phyloP scores from a whole-genome alignment of 2,113 vertebrate genomes.

The Dunckerocampus dactyliophorus region DNA sequence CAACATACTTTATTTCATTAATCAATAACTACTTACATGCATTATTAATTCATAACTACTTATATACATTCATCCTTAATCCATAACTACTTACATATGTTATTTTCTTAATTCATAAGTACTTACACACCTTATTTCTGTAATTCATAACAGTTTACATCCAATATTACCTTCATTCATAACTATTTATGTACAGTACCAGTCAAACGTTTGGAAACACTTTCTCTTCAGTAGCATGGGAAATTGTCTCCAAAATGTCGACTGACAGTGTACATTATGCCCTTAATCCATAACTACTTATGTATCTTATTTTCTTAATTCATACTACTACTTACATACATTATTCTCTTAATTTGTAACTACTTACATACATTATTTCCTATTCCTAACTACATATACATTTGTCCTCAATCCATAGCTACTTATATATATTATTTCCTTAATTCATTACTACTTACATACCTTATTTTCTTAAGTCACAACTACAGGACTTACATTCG shows the following conservation, averaged over 20 bases:
- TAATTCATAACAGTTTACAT: neutral
- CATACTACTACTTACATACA: neutral
- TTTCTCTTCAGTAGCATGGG: too few relatives aligned
- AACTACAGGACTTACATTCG: neutral
- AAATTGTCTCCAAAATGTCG: too few relatives aligned
- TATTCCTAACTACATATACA: neutral
- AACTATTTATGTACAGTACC: too few relatives aligned
- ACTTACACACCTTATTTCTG: neutral
- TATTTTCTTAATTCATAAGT: neutral
- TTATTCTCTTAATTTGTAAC: neutral
- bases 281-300: too few relatives aligned
- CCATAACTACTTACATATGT: too few relatives aligned
- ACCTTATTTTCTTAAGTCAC: too few relatives aligned
- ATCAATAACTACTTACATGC: too few relatives aligned
- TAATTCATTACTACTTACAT: neutral
- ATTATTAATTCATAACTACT: neutral
- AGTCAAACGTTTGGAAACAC: too few relatives aligned
- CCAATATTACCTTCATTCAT: neutral
- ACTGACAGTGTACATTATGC: too few relatives aligned
- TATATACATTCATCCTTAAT: too few relatives aligned
- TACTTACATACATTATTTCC: neutral
- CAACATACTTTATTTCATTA: neutral
- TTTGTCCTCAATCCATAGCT: neutral
- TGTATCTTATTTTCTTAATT: neutral
- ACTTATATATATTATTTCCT: neutral